Percentiles rank a stretch among this genome's conserved stretches.
These are phyloP conservation scores for Tanypteryx hageni DNA, from an alignment of 2,888 invertebrate genomes.

Conservation along the genomic window DNA sequence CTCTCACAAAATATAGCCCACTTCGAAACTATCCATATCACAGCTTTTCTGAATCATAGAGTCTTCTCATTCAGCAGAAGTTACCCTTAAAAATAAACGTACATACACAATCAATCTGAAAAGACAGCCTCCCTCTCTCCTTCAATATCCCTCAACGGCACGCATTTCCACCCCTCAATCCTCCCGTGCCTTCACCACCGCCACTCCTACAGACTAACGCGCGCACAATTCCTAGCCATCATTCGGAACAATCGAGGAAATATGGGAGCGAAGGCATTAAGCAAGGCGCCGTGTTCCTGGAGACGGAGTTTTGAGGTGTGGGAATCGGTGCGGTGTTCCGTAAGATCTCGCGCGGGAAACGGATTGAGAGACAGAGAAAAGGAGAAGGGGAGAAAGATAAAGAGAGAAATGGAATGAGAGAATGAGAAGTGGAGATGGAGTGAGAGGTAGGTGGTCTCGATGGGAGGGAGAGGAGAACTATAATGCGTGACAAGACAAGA, in stretches of 20 bases:
- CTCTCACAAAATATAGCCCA: too few relatives aligned
- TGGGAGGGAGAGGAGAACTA: slow-evolving; percentile 30
- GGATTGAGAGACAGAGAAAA: background rate
- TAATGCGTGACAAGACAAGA: slow-evolving; percentile 61
- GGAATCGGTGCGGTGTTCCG: background rate
- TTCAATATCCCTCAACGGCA: too few relatives aligned
- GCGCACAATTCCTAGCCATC: background rate
- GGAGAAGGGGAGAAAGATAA: background rate
- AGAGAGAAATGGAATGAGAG: background rate
- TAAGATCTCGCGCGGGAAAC: background rate
- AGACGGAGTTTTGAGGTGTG: background rate
- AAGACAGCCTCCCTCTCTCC: too few relatives aligned
- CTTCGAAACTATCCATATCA: too few relatives aligned
- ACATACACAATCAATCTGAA: too few relatives aligned
- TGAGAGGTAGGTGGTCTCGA: background rate
- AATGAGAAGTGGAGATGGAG: slow-evolving; percentile 15
- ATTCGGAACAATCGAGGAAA: background rate
- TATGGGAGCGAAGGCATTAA: too few relatives aligned
- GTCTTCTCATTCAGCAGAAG: too few relatives aligned
- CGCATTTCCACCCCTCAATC: too few relatives aligned
- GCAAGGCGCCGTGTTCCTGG: background rate
- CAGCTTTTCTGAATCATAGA: too few relatives aligned
- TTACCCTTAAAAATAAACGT: too few relatives aligned
- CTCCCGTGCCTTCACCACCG: background rate
- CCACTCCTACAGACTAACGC: background rate